Percentiles rank a stretch among this genome's conserved stretches.
These are phyloP conservation scores for Aphelenchoides avenae DNA, from an alignment of 1,140 invertebrate genomes.

Conservation along the genomic window DNA sequence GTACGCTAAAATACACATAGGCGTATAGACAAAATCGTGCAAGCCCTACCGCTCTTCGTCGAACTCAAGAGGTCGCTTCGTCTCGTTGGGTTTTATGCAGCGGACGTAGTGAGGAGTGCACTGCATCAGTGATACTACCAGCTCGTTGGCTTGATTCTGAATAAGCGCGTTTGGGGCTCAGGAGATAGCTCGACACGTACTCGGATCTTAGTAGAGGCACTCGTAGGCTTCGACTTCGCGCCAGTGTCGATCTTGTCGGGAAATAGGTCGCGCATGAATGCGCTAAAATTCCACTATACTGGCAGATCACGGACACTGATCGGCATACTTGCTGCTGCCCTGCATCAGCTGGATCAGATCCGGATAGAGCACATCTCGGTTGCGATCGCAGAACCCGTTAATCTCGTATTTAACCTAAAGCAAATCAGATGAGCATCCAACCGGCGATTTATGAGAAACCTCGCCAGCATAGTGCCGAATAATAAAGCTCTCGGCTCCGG, in stretches of 20 bases:
- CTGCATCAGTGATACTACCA: conserved; percentile 71
- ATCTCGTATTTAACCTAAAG: conserved; percentile 68
- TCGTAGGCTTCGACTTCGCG: conserved; percentile 69
- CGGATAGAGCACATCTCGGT: conserved; percentile 71
- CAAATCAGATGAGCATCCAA: conserved; percentile 41
- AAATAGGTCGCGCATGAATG: conserved; percentile 68
- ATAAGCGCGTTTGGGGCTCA: conserved; percentile 1
- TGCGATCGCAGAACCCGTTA: conserved; percentile 73
- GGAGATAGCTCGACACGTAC: conserved; percentile 42
- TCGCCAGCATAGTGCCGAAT: conserved; percentile 73
- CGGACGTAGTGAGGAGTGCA: conserved; percentile 73
- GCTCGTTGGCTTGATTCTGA: conserved; percentile 69
- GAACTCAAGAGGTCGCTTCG: conserved; percentile 72
- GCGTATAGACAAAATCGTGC: background rate
- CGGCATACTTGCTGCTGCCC: conserved; percentile 68
- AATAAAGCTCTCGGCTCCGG: conserved; percentile 66
- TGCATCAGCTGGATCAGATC: conserved; percentile 74
- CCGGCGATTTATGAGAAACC: conserved; percentile 35
- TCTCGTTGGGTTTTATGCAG: conserved; percentile 76
- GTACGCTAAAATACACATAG: conserved; percentile 58
- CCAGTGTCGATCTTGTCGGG: conserved; percentile 65
- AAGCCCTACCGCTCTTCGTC: conserved; percentile 66
- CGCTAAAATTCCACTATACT: conserved; percentile 60
- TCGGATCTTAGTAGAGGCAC: conserved; percentile 72
- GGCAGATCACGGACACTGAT: conserved; percentile 5